Percentiles rank a stretch among this genome's conserved stretches.
phyloP scores from a whole-genome alignment of 2,797 vertebrate species.

The Ciconia nigra region DNA sequence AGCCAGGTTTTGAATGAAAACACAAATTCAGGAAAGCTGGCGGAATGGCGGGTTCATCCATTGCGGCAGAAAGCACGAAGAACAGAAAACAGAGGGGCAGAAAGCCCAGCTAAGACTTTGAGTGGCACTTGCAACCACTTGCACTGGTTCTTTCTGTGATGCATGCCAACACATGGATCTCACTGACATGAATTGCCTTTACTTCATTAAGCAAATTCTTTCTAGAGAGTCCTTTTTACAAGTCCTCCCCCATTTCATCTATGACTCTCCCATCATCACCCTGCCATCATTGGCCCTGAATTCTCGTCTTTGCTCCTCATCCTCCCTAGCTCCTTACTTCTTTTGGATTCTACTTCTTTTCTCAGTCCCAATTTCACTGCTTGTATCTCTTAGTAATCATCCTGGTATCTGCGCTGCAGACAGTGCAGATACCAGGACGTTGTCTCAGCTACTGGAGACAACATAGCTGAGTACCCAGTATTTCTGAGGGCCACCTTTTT shows the following conservation, averaged over 20 bases:
- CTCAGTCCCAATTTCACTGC: background rate
- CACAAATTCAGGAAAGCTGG: background rate
- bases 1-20: background rate
- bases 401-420: background rate
- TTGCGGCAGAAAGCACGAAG: background rate
- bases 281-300: background rate
- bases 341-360: background rate
- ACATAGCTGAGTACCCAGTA: background rate
- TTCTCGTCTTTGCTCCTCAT: background rate
- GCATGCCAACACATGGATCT: background rate
- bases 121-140: background rate
- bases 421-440: too few relatives aligned
- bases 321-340: background rate
- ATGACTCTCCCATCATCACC: background rate
- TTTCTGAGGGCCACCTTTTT: background rate
- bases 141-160: background rate
- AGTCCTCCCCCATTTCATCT: background rate
- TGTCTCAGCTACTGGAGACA: background rate
- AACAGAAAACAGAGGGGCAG: background rate
- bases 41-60: accelerated
- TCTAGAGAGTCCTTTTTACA: background rate
- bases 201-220: background rate
- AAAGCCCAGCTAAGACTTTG: background rate
- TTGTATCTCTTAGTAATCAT: background rate
- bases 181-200: background rate